Conservation (phyloP, 2,113 vertebrate genomes). For the Passer domesticus region DNA sequence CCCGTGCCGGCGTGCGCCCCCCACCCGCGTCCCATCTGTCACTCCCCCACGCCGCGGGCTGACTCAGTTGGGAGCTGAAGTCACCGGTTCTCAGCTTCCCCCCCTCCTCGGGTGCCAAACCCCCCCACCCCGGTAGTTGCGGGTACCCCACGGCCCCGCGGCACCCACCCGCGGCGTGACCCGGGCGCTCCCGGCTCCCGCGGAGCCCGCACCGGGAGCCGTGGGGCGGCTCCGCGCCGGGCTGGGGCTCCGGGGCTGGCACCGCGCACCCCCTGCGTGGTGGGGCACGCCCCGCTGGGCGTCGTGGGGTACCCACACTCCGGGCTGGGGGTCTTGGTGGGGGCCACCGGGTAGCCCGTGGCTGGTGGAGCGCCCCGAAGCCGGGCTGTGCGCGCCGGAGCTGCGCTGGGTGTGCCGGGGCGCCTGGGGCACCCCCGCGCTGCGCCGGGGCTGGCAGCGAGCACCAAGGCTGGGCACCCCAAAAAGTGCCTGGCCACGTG, state of each 20-base stretch:
- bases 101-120: background rate
- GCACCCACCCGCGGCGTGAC: background rate
- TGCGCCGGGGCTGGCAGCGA: background rate
- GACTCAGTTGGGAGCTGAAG: background rate
- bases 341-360: background rate
- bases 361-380: background rate
- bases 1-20: background rate
- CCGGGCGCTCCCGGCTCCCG: background rate
- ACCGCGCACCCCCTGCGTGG: background rate
- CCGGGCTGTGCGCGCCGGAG: background rate
- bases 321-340: background rate
- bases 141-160: background rate
- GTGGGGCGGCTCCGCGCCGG: background rate
- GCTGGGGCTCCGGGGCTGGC: background rate
- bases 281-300: background rate
- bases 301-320: background rate
- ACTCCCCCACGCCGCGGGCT: background rate
- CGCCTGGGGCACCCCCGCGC: no score
- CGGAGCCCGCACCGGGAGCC: background rate
- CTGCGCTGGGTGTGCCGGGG: background rate
- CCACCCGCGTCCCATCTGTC: background rate
- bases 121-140: background rate
- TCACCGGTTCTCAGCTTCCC: background rate
- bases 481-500: background rate
- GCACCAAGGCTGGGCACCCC: no score